Base-by-base conservation (phyloP, 2,113 vertebrate genomes). In the Actinemys pallida region DNA sequence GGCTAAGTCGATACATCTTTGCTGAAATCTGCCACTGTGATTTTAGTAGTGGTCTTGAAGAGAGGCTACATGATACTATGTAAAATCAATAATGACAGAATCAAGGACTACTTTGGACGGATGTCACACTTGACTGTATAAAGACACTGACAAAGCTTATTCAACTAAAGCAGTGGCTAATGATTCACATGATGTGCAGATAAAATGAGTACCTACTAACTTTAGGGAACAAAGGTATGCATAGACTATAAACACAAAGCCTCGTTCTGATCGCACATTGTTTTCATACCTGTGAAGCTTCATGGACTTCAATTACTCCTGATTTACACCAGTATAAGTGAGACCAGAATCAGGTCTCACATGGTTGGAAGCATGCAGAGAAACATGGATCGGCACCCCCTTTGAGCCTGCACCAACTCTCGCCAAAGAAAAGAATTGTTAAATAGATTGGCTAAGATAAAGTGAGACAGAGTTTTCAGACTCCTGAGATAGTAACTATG, bases 31-130 rank as follows among this genome's bases (percentile, higher is more conserved):
- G 84, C 56, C 53, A 52, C 88, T 92, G 83, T 59, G 76, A 72
- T 90, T 80, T 97, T 86, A 86, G 87, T 62, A 91, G 87, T 87
- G 78, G 81, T 93, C 88, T 97, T 97, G 62, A 97, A 95, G n/a
- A 54, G 85, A 96, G 79, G 91, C 3, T 2, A 62, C 69, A 11
- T 76, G 52, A 94, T 88, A 92, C 19, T 78, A 82, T 59, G 16
- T 9, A 72, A 83, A 96, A 88, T 95, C 94, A 89, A 10, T 87
- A 49, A 91, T 80, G 82, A 81, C n/a, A 93, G 39, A 93, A 91
- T 95, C 80, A 94, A 95, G 79, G 75, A 45, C 86, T 87, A 27
- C 87, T 92, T 65, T 92, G 49, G 72, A 31, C 42, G 50, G 52
- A 88, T 85, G 57, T 53, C 75, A 85, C 80, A 20, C 12, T 93